Evolutionary conservation across 2,113 vertebrate genomes (phyloP), one percentile per base, ranked within the genome.

Genomic region (Falcunculus frontatus): DNA sequence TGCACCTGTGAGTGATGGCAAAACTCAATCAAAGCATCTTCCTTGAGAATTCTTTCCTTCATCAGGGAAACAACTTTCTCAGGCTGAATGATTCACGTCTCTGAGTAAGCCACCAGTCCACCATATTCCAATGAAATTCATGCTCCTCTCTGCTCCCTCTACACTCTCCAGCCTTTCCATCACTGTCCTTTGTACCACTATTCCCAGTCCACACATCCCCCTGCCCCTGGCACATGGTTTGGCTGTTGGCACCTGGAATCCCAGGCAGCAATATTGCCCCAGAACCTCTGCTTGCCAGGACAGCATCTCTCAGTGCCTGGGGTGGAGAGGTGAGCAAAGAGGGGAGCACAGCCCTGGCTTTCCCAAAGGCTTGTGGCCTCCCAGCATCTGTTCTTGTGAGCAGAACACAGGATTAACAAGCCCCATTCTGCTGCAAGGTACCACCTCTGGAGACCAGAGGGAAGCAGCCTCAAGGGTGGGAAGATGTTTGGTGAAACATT

Each of bases 171-270:
- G 10, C n/a, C 47, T 77, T 55, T 77, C 41, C 47, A 39, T 56
- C 15, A 7, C 7, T 0, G 0, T 32, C 56, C 32, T 72, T 84
- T 60, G 87, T 9, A 55, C 6, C 32, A 52, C 7, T 37, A 0
- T 18, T 56, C 37, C 44, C 26, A 41, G 25, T 2, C 8, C n/a
- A 25, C 25, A 25, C 22, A 32, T 19, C 5, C 22, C 19, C 9
- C 10, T 0, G 1, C 15, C 37, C 9, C 53, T 60, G 4, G 1
- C 20, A 25, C 5, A 0, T 7, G 13, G 11, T 65, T 64, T 84
- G n/a, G 10, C 29, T 68, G 20, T 25, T 35, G 49, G n/a, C 1
- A 52, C 7, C 41, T 13, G 16, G 26, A 63, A 13, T 59, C 12
- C 41, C 47, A 62, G 21, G 29, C 62, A 87, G 42, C 5, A 81